Conservation (phyloP, 2,888 invertebrate species). For the Chironomus riparius region DNA sequence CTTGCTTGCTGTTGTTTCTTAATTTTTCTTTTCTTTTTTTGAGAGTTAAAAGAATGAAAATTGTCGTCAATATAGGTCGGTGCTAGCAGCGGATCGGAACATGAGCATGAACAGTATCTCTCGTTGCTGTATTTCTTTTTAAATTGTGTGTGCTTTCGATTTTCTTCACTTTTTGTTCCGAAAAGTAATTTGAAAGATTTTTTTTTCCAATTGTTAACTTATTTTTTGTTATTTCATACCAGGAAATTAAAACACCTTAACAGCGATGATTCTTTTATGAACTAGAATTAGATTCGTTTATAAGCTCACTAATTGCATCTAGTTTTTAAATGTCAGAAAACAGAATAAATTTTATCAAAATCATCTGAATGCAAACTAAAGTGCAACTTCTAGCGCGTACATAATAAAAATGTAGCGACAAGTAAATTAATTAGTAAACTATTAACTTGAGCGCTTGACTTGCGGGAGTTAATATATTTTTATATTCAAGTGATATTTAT, state of each 20-base stretch:
- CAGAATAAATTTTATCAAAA: too few species aligned
- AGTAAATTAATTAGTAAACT: neutral
- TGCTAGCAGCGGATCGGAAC: conserved; percentile 21
- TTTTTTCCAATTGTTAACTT: neutral
- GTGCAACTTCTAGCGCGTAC: neutral
- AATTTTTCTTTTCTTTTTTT: neutral
- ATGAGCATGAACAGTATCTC: conserved; percentile 17
- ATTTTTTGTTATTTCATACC: too few species aligned
- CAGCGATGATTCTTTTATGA: too few species aligned
- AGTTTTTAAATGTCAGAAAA: neutral
- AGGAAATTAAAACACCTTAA: too few species aligned
- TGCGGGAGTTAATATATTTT: neutral
- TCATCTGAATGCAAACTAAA: neutral
- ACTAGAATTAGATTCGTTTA: too few species aligned
- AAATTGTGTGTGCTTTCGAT: neutral
- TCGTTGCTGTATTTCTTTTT: conserved; percentile 4
- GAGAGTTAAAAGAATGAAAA: conserved; percentile 1
- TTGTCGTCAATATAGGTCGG: conserved; percentile 24
- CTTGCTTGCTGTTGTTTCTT: too few species aligned
- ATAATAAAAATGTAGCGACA: neutral
- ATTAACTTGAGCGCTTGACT: neutral
- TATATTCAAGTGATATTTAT: neutral
- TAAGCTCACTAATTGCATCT: too few species aligned
- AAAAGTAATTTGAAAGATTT: neutral
- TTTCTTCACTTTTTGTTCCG: conserved; percentile 4